Conservation (phyloP, 64 coral and sea anemone genomes). For the Montipora foliosa region DNA sequence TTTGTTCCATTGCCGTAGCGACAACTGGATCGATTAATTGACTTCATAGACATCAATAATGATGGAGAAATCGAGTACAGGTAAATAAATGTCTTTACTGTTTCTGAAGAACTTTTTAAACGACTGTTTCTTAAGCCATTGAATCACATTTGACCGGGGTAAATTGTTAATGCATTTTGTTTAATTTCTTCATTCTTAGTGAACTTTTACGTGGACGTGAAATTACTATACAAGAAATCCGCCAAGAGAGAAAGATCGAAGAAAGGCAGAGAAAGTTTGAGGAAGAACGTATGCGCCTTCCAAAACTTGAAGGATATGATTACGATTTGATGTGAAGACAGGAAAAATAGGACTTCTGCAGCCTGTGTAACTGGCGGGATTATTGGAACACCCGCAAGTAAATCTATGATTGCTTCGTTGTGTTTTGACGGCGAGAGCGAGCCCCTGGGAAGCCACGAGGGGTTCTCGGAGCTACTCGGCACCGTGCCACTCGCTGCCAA, state of each 20-base stretch:
- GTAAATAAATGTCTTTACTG: conserved; percentile 25
- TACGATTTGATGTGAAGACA: conserved; percentile 86
- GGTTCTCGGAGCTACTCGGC: no score
- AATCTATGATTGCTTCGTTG: no score
- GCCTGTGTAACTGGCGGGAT: no score
- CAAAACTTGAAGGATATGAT: conserved; percentile 90
- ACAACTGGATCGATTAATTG: conserved; percentile 91
- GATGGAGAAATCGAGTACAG: conserved; percentile 98
- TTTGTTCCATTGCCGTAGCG: conserved; percentile 58
- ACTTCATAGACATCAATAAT: conserved; percentile 95
- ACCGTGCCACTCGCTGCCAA: no score
- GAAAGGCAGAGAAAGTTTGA: conserved; percentile 85
- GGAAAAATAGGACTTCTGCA: neutral
- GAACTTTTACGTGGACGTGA: conserved; percentile 95
- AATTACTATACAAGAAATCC: conserved; percentile 84
- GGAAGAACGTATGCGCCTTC: conserved; percentile 78
- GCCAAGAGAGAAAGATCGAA: conserved; percentile 85
- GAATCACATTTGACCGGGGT: no score
- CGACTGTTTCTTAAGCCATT: neutral
- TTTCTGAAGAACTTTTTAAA: no score
- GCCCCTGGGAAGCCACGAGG: no score
- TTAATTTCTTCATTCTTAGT: conserved; percentile 25
- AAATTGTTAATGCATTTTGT: no score
- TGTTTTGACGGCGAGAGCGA: no score
- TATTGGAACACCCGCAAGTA: no score